Evolutionary conservation across 1,140 invertebrate genomes (phyloP).

Genomic region (Temnothorax longispinosus): DNA sequence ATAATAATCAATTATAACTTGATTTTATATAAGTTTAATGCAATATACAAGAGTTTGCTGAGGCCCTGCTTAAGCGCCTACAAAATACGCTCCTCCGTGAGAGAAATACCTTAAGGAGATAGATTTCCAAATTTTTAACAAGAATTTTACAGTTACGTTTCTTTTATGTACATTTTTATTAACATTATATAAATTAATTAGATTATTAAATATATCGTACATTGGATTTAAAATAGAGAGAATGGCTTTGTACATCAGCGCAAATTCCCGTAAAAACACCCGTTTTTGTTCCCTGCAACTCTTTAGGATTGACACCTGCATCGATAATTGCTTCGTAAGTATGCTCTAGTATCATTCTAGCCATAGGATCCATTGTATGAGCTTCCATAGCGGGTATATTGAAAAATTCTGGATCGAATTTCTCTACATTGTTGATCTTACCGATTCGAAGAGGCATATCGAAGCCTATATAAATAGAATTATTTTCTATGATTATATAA

Average conservation of each 20-base stretch:
- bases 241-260: slow-evolving; percentile 90
- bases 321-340: slow-evolving; percentile 96
- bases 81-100: too few species aligned
- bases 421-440: slow-evolving; percentile 92
- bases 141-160: too few species aligned
- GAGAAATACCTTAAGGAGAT: neutral
- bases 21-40: too few species aligned
- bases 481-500: slow-evolving; percentile 49
- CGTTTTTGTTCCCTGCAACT: slow-evolving; percentile 90
- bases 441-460: slow-evolving; percentile 91
- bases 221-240: slow-evolving; percentile 88
- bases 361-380: slow-evolving; percentile 95
- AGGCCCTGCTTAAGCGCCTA: too few species aligned
- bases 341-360: slow-evolving; percentile 93
- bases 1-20: too few species aligned
- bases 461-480: slow-evolving; percentile 84
- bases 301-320: slow-evolving; percentile 88
- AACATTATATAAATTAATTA: neutral
- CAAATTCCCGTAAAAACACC: slow-evolving; percentile 93
- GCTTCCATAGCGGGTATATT: slow-evolving; percentile 93
- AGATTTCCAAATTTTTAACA: neutral
- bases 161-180: neutral
- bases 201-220: slow-evolving; percentile 59
- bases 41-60: too few species aligned
- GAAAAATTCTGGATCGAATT: slow-evolving; percentile 95